A percentile compares a stretch with the other conserved stretches of the same genome.
phyloP scores from a whole-genome alignment of 2,888 invertebrate genomes.

The Ophion slaviceki region DNA sequence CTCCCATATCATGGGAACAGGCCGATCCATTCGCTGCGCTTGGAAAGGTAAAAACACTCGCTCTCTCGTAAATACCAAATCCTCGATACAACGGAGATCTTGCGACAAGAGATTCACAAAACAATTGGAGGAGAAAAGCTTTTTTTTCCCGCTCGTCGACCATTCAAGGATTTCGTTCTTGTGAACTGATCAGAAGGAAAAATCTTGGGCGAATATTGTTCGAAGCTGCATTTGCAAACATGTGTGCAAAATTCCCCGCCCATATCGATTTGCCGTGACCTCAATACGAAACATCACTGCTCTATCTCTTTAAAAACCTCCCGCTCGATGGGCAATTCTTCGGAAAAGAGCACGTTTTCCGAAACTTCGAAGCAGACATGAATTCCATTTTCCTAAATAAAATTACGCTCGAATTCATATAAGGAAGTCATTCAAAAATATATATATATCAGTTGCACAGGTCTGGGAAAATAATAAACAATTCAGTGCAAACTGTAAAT shows the following conservation, averaged over 20 bases:
- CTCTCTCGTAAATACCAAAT: too few relatives aligned
- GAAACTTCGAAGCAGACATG: background rate
- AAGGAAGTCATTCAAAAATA: background rate
- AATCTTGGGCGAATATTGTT: background rate
- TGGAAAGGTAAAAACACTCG: constrained; percentile 83
- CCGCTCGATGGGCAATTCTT: background rate
- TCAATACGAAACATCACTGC: constrained; percentile 84
- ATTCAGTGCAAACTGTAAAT: background rate
- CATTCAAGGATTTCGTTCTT: background rate
- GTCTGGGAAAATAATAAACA: background rate
- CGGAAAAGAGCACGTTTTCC: background rate
- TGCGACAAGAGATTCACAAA: too few relatives aligned
- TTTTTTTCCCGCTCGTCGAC: background rate
- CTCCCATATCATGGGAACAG: constrained; percentile 98
- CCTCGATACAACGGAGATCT: too few relatives aligned
- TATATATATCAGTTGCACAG: background rate
- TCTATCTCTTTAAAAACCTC: background rate
- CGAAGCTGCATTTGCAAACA: constrained; percentile 1
- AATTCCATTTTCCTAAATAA: background rate
- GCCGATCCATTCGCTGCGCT: constrained; percentile 96
- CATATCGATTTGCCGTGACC: constrained; percentile 58
- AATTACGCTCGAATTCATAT: background rate
- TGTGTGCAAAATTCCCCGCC: constrained; percentile 4
- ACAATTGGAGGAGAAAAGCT: background rate
- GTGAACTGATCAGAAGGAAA: background rate